Base-by-base conservation (phyloP, 2,888 invertebrate genomes). In the Brenthis daphne region DNA sequence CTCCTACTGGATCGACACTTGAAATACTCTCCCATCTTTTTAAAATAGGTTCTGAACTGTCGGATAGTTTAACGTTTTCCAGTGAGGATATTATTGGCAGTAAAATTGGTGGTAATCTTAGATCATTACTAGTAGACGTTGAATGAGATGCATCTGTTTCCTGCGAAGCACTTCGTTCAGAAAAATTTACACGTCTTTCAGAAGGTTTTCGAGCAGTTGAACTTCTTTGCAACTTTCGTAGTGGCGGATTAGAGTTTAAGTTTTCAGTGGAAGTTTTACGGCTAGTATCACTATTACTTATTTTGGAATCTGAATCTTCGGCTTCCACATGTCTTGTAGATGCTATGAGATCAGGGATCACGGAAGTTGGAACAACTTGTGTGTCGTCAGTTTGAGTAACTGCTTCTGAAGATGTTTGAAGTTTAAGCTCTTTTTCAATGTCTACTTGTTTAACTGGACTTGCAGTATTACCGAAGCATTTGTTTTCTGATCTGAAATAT, bases 81-180 rank as follows among this genome's bases (percentile, higher is more conserved):
- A 96, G 85, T 72, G 94, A 95, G 74, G 94, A 94, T 73, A 96
- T 94, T 67, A 95, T 95, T 47, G 96, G 96, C 51, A 95, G 87
- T 75, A 96, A 86, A 80, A 96, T 96, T 3, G 96, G 96, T 11
- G 96, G 96, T 57, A 96, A 86, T 80, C 95, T 92, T 76, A 95
- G 86, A 74, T 95, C 95, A 77, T 94, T 94, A 74, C 93, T 93
- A 1, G 94, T 94, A 0, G 94, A 94, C 6, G 94, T 94, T 14
- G 94, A 94, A 79, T 94, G 93, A 0, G 94, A 94, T 48, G 90
- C 93, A 76, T 94, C 94, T 0, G 94, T 94, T 68, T 94, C 95
- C 82, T 94, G 94, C 12, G 94, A 94, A n/a, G 89, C 89, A 72
- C 93, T 93, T 80, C 93, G 80, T 67, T 92, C 91, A n/a, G 93